Conservation (phyloP, 2,113 vertebrate species). For the Charadrius vociferus region DNA sequence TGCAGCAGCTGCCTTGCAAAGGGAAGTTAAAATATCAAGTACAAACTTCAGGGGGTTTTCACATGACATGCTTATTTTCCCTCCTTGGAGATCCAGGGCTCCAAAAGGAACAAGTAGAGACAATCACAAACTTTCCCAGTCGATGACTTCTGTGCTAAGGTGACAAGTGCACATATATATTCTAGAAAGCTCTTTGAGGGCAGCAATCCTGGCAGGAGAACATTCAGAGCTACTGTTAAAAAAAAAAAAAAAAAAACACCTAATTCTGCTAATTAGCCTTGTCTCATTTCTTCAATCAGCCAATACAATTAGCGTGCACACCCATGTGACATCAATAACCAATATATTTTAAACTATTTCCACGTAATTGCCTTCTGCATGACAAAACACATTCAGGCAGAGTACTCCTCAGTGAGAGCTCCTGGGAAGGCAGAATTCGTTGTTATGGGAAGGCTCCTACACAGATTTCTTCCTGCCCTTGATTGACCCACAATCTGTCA, state of each 20-base stretch:
- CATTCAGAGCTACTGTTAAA: background rate
- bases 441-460: background rate
- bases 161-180: background rate
- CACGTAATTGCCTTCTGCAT: background rate
- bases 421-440: background rate
- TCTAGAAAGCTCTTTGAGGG: background rate
- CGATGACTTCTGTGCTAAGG: background rate
- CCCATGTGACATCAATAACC: background rate
- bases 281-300: background rate
- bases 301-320: background rate
- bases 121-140: background rate
- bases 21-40: conserved; percentile 56
- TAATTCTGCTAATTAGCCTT: background rate
- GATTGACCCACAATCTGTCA: background rate
- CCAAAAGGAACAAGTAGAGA: conserved; percentile 11
- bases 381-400: background rate
- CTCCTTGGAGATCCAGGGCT: background rate
- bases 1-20: conserved; percentile 54
- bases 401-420: background rate
- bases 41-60: conserved; percentile 11
- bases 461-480: background rate
- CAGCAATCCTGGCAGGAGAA: background rate
- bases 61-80: conserved; percentile 4
- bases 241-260: no score
- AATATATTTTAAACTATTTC: background rate